Base-by-base conservation (phyloP, 1,140 invertebrate genomes). In the Sogatella furcifera region DNA sequence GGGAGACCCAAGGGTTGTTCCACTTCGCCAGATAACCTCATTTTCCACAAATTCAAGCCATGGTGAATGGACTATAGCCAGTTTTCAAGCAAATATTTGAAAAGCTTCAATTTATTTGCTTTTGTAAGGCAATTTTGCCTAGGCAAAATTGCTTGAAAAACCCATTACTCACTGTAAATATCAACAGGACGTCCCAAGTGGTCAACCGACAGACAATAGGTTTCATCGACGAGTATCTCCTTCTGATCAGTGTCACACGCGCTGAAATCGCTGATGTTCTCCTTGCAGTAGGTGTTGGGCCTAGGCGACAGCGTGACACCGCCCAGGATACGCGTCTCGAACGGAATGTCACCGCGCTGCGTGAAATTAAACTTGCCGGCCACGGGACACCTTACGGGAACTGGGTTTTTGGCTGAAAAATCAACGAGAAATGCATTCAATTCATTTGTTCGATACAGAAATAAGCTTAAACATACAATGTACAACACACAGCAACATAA, bases 331-430 rank as follows among this genome's bases (percentile, higher is more conserved):
- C 94, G 79, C 4, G 94, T 97, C 74, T 87, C 86, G 71, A 97
- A 97, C 15, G 80, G 81, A 46, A 92, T 85, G 64, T 95, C 91
- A 31, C 91, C 92, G 66, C 76, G 81, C 75, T 98, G 95, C 0
- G 84, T 84, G 70, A 98, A 98, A 71, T 86, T 90, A 68, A 93
- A 98, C 75, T 97, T 96, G 9, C 96, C 95, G 46, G 92, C 95
- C 1, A 98, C 86, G 0, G 96, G 95, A 74, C 95, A 98, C 53
- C 91, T 82, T 8, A 98, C 88, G 5, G 93, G 89, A 0, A 92
- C 86, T 0, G 95, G 95, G 75, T 95, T 87, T 72, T 90, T 89
- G 24, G 92, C 92, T 88, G 68, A n/a, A n/a, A n/a, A n/a, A n/a
- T n/a, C n/a, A n/a, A n/a, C n/a, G n/a, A n/a, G n/a, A n/a, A n/a